A percentile compares a stretch with the other conserved stretches of the same genome.
These are phyloP conservation scores for Artibeus lituratus DNA, from an alignment of 2,797 vertebrate species.

Conservation along the genomic window DNA sequence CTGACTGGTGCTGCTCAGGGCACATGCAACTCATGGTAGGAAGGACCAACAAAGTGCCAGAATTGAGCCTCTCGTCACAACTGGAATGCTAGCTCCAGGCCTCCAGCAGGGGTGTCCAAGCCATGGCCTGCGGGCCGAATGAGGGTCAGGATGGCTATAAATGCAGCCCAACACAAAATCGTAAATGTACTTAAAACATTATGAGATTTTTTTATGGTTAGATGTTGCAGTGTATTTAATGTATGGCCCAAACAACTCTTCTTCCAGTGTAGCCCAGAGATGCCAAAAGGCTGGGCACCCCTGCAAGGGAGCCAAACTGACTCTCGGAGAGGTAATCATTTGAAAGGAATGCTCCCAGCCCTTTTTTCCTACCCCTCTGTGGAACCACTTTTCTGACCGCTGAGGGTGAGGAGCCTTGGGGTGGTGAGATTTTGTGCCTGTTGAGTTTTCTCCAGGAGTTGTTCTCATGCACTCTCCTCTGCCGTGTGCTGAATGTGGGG, in stretches of 20 bases:
- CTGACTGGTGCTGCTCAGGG: not conserved
- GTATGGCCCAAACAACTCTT: too few species aligned
- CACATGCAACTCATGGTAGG: not conserved
- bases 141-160: too few species aligned
- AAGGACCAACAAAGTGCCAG: not conserved
- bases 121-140: too few species aligned
- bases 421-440: not conserved
- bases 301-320: not conserved
- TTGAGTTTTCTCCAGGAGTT: not conserved
- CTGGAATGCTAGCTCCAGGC: not conserved
- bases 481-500: not conserved
- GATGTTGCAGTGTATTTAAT: too few species aligned
- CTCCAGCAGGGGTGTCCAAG: not conserved
- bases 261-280: too few species aligned
- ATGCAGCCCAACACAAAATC: too few species aligned
- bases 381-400: not conserved
- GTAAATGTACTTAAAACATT: too few species aligned
- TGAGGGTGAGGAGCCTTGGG: not conserved
- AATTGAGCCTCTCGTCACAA: not conserved
- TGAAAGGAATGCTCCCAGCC: fast-evolving
- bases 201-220: too few species aligned
- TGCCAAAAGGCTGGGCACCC: too few species aligned
- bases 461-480: not conserved
- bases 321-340: not conserved
- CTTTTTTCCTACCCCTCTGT: not conserved